Evolutionary conservation across 1,140 invertebrate species (phyloP).

Genomic region (Danaus plexippus): DNA sequence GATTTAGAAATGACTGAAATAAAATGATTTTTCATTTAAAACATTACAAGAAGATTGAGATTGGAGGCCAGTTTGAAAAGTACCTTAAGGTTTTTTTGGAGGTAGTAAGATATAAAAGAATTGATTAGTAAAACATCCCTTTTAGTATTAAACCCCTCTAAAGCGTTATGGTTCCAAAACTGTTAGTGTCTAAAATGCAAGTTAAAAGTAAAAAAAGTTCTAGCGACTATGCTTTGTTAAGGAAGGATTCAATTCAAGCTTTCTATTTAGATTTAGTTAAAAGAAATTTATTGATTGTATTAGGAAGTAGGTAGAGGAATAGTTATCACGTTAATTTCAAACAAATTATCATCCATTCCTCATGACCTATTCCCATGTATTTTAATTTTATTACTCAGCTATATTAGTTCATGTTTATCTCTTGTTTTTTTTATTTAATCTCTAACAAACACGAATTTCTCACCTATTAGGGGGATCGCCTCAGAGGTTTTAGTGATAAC

Average conservation of each 20-base stretch:
- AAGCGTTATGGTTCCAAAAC: conserved; percentile 45
- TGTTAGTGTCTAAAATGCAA: conserved; percentile 50
- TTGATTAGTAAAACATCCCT: conserved; percentile 39
- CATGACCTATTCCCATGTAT: conserved; percentile 27
- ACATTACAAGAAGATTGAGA: conserved; percentile 28
- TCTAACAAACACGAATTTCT: conserved; percentile 47
- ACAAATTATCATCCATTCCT: conserved; percentile 27
- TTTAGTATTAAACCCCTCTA: conserved; percentile 41
- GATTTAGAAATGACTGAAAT: too few species aligned
- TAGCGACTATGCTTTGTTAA: conserved; percentile 41
- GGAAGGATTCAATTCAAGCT: conserved; percentile 46
- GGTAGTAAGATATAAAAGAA: conserved; percentile 25
- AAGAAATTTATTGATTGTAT: conserved; percentile 25
- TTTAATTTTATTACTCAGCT: conserved; percentile 15
- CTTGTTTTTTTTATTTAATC: conserved; percentile 25
- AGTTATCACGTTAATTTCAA: conserved; percentile 24
- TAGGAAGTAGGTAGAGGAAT: conserved; percentile 45
- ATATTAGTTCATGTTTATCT: too few species aligned
- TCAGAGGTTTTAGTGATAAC: conserved; percentile 98
- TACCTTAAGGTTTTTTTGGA: conserved; percentile 32
- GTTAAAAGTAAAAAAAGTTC: conserved; percentile 43
- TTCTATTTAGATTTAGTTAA: conserved; percentile 50
- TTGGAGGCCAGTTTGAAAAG: conserved; percentile 27
- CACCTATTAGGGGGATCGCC: conserved; percentile 97
- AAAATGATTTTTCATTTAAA: conserved; percentile 27